phyloP scores from a whole-genome alignment of 1,140 invertebrate genomes.

The Drosophila busckii region DNA sequence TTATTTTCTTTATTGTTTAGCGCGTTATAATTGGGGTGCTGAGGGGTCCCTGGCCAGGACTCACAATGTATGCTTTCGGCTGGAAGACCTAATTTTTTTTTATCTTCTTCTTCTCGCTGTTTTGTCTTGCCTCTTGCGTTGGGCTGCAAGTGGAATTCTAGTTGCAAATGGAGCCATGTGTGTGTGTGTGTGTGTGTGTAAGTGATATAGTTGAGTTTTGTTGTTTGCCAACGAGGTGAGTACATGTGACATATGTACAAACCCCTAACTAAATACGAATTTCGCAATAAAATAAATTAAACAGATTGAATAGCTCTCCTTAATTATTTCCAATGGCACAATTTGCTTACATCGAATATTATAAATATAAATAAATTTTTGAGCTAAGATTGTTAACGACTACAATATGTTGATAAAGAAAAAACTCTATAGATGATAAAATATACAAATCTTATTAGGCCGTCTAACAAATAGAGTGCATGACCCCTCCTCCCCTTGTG shows the following conservation, averaged over 20 bases:
- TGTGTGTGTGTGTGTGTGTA: constrained; percentile 10
- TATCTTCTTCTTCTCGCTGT: not conserved
- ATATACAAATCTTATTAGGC: too few relatives aligned
- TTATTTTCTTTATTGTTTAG: constrained; percentile 76
- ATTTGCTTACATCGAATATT: too few relatives aligned
- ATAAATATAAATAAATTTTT: too few relatives aligned
- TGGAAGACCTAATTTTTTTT: constrained; percentile 46
- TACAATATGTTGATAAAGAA: too few relatives aligned
- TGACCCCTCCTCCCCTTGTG: too few relatives aligned
- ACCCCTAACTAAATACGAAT: too few relatives aligned
- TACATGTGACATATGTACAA: constrained; percentile 8
- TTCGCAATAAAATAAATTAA: too few relatives aligned
- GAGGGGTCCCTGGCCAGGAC: constrained; percentile 22
- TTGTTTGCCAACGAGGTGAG: constrained; percentile 37
- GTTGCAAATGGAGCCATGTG: not conserved
- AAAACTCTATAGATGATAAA: too few relatives aligned
- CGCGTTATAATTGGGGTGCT: constrained; percentile 66
- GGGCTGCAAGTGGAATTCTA: constrained; percentile 18
- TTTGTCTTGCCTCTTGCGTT: constrained; percentile 6
- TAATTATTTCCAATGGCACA: too few relatives aligned
- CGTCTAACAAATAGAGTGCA: too few relatives aligned
- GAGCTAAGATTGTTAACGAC: too few relatives aligned
- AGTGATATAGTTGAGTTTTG: constrained; percentile 37
- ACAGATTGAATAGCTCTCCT: too few relatives aligned
- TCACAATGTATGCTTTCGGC: constrained; percentile 42